Evolutionary conservation across 2,113 vertebrate genomes (phyloP).

Genomic region (Dolichotis patagonum): DNA sequence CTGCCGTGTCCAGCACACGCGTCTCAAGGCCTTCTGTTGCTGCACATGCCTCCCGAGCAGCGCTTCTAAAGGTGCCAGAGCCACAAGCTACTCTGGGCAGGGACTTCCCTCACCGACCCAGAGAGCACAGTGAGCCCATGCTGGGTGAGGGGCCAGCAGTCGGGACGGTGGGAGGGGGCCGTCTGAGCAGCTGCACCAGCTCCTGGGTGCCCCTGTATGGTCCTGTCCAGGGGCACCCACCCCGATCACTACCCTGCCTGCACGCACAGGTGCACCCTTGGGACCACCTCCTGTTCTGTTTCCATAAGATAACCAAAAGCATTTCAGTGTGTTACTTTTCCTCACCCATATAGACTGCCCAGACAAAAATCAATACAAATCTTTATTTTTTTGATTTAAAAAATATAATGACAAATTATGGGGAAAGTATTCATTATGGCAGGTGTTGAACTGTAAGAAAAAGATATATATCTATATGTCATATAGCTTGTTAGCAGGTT

Average conservation of each 20-base stretch:
- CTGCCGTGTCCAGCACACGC: neutral
- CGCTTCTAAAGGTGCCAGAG: conserved; percentile 69
- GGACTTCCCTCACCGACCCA: neutral
- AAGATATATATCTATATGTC: conserved; percentile 80
- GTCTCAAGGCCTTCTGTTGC: conserved; percentile 63
- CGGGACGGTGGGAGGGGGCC: neutral
- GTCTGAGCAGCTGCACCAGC: neutral
- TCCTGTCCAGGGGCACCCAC: neutral
- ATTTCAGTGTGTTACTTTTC: conserved; percentile 57
- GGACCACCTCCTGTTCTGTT: conserved; percentile 13
- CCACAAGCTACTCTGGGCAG: neutral
- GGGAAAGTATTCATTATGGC: conserved; percentile 74
- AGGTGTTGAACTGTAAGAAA: conserved; percentile 79
- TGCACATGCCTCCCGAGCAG: conserved; percentile 55
- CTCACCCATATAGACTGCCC: conserved; percentile 64
- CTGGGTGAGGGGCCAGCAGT: neutral
- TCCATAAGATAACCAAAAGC: conserved; percentile 74
- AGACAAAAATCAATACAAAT: conserved; percentile 74
- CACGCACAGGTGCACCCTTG: conserved; percentile 51
- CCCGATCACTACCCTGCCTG: neutral
- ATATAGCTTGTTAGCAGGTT: conserved; percentile 83
- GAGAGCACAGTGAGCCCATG: neutral
- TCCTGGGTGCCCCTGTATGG: conserved; percentile 40
- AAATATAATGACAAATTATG: conserved; percentile 71
- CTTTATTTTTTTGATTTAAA: conserved; percentile 85